Conservation (phyloP, 2,113 vertebrate species). For the Pollimyrus isidori region DNA sequence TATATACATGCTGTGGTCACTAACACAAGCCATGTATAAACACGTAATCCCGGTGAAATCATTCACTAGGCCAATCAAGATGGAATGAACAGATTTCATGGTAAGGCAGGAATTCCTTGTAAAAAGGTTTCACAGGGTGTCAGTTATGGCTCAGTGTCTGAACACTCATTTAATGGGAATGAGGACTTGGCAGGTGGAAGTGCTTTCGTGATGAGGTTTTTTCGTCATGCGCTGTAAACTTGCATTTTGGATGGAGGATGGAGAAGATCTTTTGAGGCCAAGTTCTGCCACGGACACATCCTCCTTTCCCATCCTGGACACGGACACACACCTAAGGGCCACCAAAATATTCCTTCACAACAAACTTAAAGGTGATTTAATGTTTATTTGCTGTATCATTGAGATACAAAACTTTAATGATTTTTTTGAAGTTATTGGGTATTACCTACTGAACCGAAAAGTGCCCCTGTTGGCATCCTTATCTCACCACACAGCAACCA, state of each 20-base stretch:
- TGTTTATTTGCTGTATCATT: neutral
- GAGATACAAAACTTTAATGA: neutral
- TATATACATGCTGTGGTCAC: neutral
- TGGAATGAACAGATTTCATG: neutral
- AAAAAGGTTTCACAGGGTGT: neutral
- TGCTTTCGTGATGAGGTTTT: neutral
- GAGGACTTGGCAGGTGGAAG: neutral
- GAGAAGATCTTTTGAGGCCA: neutral
- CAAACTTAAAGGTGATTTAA: neutral
- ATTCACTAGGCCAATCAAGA: neutral
- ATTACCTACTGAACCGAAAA: neutral
- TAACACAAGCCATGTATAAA: neutral
- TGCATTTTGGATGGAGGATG: neutral
- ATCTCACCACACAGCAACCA: neutral
- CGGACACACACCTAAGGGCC: neutral
- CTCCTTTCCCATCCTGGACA: neutral
- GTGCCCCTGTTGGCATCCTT: neutral
- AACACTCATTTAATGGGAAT: neutral
- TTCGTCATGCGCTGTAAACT: neutral
- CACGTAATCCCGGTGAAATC: neutral
- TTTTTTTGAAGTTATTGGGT: neutral
- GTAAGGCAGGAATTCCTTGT: neutral
- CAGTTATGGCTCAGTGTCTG: conserved; percentile 1
- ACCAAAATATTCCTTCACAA: neutral
- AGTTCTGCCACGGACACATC: neutral